Base-by-base conservation (phyloP, 2,797 vertebrate genomes). In the Danio choprae region DNA sequence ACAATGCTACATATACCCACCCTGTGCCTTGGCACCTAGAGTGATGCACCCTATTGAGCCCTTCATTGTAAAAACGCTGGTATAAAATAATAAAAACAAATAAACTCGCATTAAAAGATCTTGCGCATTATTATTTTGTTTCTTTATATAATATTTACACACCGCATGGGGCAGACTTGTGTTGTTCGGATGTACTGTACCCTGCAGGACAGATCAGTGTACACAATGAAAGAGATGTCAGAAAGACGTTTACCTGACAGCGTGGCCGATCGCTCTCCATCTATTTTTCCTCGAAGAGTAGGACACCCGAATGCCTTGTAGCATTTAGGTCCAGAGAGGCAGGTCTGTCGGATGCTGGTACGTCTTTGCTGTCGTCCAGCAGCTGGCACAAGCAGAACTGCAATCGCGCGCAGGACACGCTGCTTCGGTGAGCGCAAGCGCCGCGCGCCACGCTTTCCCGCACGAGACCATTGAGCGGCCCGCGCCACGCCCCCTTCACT, bases 401-500 rank as follows among this genome's bases (percentile, higher is more conserved):
- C 83, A 83, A 74, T 74, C 77, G 80, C 77, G 77, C 78, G 68
- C 79, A 65, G 59, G 81, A 79, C 84, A 85, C 74, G 77, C 84
- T 79, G 84, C 80, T 64, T 83, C 62, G 41, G 71, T 51, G 53
- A 79, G 80, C 83, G 81, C 79, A 81, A 67, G 78, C 64, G 63
- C 55, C 79, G 79, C 80, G 75, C 80, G 79, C 81, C 59, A 79
- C 79, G 73, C 83, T 74, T 63, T 77, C 63, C 69, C 51, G 72
- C 81, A 83, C 65, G 76, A 83, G 83, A 81, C 63, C 76, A 46
- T 50, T 70, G 74, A 79, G 69, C 18, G 0, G 29, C 73, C n/a
- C 40, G 63, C 63, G 69, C 84, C 83, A 86, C 87, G 84, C 87
- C 86, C 86, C 80, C 86, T 84, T 56, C 46, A 36, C 12, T 59